Evolutionary conservation across 2,113 vertebrate genomes (phyloP), one percentile per base, ranked within the genome.

Genomic region (Eira barbara): DNA sequence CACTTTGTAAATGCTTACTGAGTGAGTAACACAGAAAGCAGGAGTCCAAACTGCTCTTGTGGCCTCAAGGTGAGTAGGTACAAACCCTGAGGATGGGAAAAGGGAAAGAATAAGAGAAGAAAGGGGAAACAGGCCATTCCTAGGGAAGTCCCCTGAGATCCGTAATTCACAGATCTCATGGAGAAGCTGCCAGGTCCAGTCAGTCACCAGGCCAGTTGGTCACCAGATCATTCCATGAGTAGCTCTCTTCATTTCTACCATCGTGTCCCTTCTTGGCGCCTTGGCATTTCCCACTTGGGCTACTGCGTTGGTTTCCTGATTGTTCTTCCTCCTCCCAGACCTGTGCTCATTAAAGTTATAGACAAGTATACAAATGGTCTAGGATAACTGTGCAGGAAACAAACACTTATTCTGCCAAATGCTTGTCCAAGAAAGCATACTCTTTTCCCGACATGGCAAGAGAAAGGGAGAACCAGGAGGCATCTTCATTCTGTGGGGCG

Each of bases 201-300:
- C 23, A 67, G 61, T n/a, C 59, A 45, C 61, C 17, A 11, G 59
- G 45, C 20, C 17, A 34, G 8, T 6, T 14, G 13, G 71, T 65
- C 59, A 31, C 13, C 34, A 79, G 88, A 10, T 63, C 29, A 3
- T 23, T 36, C 15, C 27, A 12, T 36, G 79, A 55, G 6, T 21
- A 47, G 31, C 59, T 63, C 15, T 39, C 2, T 25, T 78, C 27
- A 27, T 5, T 55, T 36, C 45, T 42, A 17, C 23, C 10, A 14
- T 55, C 6, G 10, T 0, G 10, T 8, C 23, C 13, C 42, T 11
- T 2, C 5, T 1, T 49, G 11, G 31, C 10, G 23, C 45, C 74
- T 63, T 39, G 0, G 0, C 17, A 14, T 27, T 59, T 42, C 59
- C 73, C 49, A 59, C 17, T 18, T 59, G 36, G 15, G 27, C 74